These are phyloP conservation scores for Bradypodion pumilum DNA, from an alignment of 2,797 vertebrate species.

Conservation along the genomic window DNA sequence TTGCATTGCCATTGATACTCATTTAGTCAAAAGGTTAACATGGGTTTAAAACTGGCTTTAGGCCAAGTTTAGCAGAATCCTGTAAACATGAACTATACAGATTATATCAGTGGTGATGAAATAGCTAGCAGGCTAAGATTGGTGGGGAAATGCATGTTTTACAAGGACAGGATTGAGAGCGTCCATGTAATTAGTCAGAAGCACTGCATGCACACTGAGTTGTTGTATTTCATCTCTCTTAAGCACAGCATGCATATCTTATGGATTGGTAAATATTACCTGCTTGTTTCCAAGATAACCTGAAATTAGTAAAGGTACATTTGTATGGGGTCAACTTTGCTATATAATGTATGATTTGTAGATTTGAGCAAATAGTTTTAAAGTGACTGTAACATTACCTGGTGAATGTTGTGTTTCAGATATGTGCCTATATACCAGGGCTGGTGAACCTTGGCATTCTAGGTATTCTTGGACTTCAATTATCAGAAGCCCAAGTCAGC, in stretches of 20 bases:
- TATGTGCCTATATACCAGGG: not conserved
- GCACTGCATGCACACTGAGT: too few relatives aligned
- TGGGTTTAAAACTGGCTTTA: not conserved
- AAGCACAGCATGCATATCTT: not conserved
- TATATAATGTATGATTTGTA: not conserved
- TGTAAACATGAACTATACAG: not conserved
- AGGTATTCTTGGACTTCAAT: too few relatives aligned
- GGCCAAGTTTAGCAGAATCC: not conserved
- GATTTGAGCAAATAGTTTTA: slow-evolving; percentile 22
- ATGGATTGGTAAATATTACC: not conserved
- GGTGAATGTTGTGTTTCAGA: not conserved
- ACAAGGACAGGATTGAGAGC: not conserved
- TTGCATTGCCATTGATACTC: not conserved
- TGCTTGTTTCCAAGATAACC: not conserved
- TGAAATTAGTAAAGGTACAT: not conserved
- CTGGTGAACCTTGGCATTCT: too few relatives aligned
- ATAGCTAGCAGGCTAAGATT: not conserved
- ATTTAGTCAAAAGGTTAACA: not conserved
- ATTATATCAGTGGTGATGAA: not conserved
- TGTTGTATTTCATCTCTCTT: too few relatives aligned
- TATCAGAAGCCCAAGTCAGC: too few relatives aligned
- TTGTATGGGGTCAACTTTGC: slow-evolving; percentile 21
- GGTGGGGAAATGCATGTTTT: not conserved
- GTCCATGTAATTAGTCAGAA: too few relatives aligned
- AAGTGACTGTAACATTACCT: slow-evolving; percentile 1